Base-by-base conservation (phyloP, 2,113 vertebrate genomes). In the Pitta sordida region DNA sequence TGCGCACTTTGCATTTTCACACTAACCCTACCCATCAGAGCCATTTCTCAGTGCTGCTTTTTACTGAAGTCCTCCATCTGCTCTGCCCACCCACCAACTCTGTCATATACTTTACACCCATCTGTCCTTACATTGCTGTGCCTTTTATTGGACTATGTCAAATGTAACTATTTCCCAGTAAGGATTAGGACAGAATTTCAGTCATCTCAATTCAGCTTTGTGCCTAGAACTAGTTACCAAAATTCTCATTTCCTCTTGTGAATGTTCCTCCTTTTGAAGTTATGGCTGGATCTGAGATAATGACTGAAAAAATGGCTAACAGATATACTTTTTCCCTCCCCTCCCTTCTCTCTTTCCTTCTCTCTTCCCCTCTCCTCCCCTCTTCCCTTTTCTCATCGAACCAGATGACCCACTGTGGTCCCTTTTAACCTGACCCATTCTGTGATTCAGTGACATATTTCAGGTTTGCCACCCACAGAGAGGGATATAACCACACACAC, bases 51-150 rank as follows among this genome's bases (percentile, higher is more conserved):
- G 24, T 9, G 58, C 44, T 14, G 32, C 24, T 81, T 88, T 63
- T 39, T 69, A 13, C 87, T 58, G 59, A 18, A 88, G n/a, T 26
- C 62, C 60, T 85, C 70, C 94, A 88, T 92, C 83, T 84, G 87
- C 70, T 77, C 56, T 51, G 53, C 64, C 63, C 64, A 44, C 53
- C 26, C 63, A 87, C 78, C 37, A 68, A 30, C 60, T 64, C 86
- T 41, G 44, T 62, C 83, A 83, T 48, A 71, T 32, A 59, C 87
- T 74, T 68, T 37, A 59, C 20, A 85, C 65, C 75, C 86, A 60
- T 77, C 79, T 77, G 70, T 64, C 79, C 60, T 81, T 56, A 68
- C 10, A 19, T 59, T 59, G 27, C 27, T 32, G 32, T 36, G 68
- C 22, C 78, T 68, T 73, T 68, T 27, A 15, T 14, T 29, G 59